Conservation (phyloP, 2,113 vertebrate genomes). For the Prietella phreatophila region DNA sequence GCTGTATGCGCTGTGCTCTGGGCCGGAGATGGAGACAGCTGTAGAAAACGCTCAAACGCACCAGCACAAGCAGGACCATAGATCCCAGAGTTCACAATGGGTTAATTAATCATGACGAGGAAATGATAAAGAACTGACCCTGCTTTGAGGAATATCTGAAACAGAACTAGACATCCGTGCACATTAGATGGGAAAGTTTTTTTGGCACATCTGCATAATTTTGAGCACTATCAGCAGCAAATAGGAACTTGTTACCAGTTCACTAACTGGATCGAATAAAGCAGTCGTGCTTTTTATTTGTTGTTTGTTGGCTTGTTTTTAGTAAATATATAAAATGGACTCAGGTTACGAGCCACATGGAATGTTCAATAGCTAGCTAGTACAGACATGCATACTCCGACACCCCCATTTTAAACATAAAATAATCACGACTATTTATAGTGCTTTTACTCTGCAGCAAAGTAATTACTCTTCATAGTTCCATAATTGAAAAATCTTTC, state of each 20-base stretch:
- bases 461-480: background rate
- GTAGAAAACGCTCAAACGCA: constrained; percentile 21
- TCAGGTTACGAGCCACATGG: background rate
- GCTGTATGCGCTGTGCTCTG: constrained; percentile 36
- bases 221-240: background rate
- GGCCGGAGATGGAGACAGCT: constrained; percentile 16
- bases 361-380: background rate
- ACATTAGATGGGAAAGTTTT: background rate
- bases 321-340: background rate
- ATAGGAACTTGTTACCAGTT: background rate
- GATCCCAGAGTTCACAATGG: constrained; percentile 29
- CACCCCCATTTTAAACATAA: background rate
- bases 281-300: background rate
- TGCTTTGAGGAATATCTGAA: background rate
- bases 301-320: background rate
- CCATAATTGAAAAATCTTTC: background rate
- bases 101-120: constrained; percentile 43
- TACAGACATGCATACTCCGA: background rate
- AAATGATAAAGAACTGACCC: constrained; percentile 4
- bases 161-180: background rate
- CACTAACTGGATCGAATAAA: background rate
- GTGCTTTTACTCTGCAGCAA: background rate
- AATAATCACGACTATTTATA: background rate
- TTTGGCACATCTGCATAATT: background rate
- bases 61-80: constrained; percentile 18